These are phyloP conservation scores for Orthonevra nobilis DNA, from an alignment of 2,888 invertebrate species.

Conservation along the genomic window DNA sequence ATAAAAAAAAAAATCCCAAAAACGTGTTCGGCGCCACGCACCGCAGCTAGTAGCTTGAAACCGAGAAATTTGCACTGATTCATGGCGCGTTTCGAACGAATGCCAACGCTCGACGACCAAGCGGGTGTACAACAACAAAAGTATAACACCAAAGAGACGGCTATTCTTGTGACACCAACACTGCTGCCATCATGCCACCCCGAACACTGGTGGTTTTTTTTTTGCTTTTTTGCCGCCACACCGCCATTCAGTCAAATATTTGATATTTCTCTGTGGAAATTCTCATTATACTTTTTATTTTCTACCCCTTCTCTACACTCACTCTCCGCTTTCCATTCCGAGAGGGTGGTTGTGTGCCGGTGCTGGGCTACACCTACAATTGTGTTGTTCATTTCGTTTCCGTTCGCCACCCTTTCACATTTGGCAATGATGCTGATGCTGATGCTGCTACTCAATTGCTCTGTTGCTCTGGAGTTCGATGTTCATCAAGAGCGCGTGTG, in stretches of 20 bases:
- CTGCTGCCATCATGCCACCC: too few species aligned
- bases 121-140: conserved; percentile 34
- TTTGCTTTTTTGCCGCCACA: too few species aligned
- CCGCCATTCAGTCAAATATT: conserved; percentile 51
- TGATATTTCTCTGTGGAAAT: conserved; percentile 52
- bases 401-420: conserved; percentile 34
- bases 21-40: conserved; percentile 77
- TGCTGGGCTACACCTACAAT: conserved; percentile 27
- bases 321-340: neutral
- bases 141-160: conserved; percentile 39
- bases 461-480: neutral
- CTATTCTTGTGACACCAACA: conserved; percentile 12
- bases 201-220: too few species aligned
- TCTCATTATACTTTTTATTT: conserved; percentile 58
- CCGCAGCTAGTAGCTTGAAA: conserved; percentile 58
- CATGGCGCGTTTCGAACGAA: conserved; percentile 42
- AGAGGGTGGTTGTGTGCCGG: conserved; percentile 11
- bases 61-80: conserved; percentile 68
- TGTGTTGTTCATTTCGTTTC: conserved; percentile 55
- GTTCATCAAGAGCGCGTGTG: conserved; percentile 39
- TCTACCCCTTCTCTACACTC: conserved; percentile 21
- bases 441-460: neutral
- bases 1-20: conserved; percentile 72
- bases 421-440: neutral
- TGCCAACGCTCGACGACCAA: conserved; percentile 11